Base-by-base conservation (phyloP, 2,113 vertebrate genomes). In the Probosciger aterrimus region DNA sequence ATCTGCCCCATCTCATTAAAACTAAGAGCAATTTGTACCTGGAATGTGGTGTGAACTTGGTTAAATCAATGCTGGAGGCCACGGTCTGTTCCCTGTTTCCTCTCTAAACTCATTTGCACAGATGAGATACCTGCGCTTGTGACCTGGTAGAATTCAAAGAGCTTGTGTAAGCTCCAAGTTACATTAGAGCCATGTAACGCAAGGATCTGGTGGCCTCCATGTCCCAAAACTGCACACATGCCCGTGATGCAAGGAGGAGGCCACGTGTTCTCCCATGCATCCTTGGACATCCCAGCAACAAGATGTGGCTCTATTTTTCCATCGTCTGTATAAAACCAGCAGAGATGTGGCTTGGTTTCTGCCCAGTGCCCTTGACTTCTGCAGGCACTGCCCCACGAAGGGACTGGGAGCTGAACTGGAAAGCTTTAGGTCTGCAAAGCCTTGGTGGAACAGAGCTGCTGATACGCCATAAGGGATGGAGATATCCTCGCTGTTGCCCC, bases 71-170 rank as follows among this genome's bases (percentile, higher is more conserved):
- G 5, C 13, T 52, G 52, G 23, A 68, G 43, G 43, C 11, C 9
- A 17, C 0, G 0, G 2, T n/a, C 35, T 43, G 4, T 35, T 68
- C 71, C 13, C 9, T 53, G 2, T 63, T 71, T 63, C 5, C 11
- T 59, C 41, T 59, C 75, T 70, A 16, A 62, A 33, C 27, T 31
- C 4, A 22, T 77, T 70, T 73, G 25, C 23, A 12, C 3, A 24
- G 16, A 17, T 53, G 19, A 35, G 20, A 63, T 20, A 41, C 33
- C 20, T 33, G 6, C 28, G 16, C 25, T 47, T 89, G 23, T 63
- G 35, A 18, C 28, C 4, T 28, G n/a, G 18, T 25, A 11, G 33
- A 43, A 39, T 47, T 57, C 31, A 62, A 86, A 62, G 20, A 67
- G 10, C 18, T 31, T 25, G 4, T 39, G 17, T 4, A 52, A 86